Conservation (phyloP, 2,797 vertebrate genomes). For the Hydrolagus colliei region DNA sequence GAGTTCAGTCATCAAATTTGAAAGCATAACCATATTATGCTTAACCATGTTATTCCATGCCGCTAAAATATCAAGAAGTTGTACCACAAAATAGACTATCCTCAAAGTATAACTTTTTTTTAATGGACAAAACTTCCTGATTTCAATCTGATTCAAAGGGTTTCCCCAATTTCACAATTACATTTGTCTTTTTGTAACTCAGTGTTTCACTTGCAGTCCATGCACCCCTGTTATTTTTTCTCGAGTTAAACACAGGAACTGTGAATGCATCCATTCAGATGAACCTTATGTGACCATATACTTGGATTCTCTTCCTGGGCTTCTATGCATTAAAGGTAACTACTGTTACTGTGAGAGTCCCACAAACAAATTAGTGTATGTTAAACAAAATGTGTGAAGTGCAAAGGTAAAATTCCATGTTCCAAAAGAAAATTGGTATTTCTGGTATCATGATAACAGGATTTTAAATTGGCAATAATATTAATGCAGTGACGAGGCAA, state of each 20-base stretch:
- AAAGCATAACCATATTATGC: too few relatives aligned
- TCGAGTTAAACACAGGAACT: background rate
- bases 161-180: background rate
- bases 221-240: background rate
- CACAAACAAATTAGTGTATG: background rate
- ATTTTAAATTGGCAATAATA: background rate
- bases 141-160: too few relatives aligned
- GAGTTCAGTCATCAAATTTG: too few relatives aligned
- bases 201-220: background rate
- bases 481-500: too few relatives aligned
- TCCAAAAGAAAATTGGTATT: background rate
- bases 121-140: too few relatives aligned
- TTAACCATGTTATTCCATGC: too few relatives aligned
- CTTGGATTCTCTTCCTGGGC: background rate
- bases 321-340: background rate
- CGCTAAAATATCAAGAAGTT: too few relatives aligned
- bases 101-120: too few relatives aligned
- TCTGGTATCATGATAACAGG: background rate
- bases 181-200: background rate
- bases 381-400: background rate
- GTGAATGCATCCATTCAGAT: slow-evolving; percentile 8
- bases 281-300: background rate
- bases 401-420: background rate
- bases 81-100: too few relatives aligned
- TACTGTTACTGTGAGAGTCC: background rate